These are phyloP conservation scores for Cisticola juncidis DNA, from an alignment of 2,113 vertebrate genomes.

Conservation along the genomic window DNA sequence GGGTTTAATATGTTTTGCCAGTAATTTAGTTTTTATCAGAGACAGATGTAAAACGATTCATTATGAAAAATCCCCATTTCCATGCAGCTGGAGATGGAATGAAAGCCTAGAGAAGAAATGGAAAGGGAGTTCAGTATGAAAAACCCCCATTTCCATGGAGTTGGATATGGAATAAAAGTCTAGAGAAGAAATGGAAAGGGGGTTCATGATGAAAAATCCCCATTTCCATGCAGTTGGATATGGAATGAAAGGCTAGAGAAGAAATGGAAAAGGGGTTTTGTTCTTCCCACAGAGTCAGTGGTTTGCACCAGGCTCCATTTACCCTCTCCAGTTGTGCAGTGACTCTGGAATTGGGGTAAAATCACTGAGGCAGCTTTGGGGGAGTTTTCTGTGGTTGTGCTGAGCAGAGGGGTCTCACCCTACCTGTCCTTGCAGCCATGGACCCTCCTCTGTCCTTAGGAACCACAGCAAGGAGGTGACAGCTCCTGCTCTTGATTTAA, in stretches of 20 bases:
- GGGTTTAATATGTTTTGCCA: background rate
- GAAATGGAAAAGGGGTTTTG: background rate
- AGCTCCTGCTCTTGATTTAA: background rate
- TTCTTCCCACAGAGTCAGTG: accelerated
- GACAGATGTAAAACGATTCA: background rate
- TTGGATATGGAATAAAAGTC: background rate
- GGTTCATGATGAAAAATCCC: no score
- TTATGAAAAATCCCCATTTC: background rate
- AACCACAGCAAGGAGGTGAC: background rate
- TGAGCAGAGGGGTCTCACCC: background rate
- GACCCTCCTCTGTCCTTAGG: background rate
- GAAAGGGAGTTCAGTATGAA: background rate
- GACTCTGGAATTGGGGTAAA: accelerated
- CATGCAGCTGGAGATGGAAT: background rate
- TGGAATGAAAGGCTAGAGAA: background rate
- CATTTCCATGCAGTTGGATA: background rate
- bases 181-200: background rate
- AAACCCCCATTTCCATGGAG: background rate
- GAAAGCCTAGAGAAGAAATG: background rate
- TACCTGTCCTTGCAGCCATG: accelerated
- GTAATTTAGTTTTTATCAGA: background rate
- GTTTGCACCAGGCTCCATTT: background rate
- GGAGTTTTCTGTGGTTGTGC: background rate
- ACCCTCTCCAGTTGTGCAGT: accelerated
- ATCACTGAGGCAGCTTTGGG: background rate